These are phyloP conservation scores for Xenops minutus DNA, from an alignment of 2,797 vertebrate species.

Conservation along the genomic window DNA sequence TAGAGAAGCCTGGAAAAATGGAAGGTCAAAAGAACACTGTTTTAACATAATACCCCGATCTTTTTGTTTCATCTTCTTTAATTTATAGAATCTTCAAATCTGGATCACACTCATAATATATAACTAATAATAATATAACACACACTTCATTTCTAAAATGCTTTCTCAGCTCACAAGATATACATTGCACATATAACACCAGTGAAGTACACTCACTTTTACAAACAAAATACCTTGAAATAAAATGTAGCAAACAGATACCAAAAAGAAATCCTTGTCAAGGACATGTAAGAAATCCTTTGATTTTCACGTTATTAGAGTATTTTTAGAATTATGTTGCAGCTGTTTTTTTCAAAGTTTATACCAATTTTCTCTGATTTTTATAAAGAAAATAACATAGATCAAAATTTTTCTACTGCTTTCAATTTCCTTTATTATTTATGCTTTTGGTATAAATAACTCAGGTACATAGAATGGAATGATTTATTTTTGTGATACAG, in stretches of 20 bases:
- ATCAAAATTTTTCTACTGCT: not conserved
- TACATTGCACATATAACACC: fast-evolving
- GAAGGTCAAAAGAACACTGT: not conserved
- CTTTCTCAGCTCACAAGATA: not conserved
- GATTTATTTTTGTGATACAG: not conserved
- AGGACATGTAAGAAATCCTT: not conserved
- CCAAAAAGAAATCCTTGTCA: not conserved
- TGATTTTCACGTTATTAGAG: not conserved
- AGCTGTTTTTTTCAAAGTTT: not conserved
- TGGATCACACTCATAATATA: not conserved
- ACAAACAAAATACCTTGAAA: not conserved
- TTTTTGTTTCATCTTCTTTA: not conserved
- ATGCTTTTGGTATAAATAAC: not conserved
- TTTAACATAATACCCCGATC: not conserved
- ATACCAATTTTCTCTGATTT: not conserved
- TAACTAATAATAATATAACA: not conserved
- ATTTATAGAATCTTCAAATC: not conserved
- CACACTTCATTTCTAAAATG: not conserved
- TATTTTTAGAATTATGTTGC: not conserved
- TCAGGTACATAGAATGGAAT: not conserved
- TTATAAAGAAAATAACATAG: not conserved
- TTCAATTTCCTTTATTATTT: not conserved
- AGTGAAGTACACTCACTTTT: not conserved
- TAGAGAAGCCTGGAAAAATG: not conserved
- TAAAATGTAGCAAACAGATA: not conserved